Percentiles rank a stretch among this genome's conserved stretches.
Conservation (phyloP, 2,113 vertebrate species). For the Clinocottus analis region DNA sequence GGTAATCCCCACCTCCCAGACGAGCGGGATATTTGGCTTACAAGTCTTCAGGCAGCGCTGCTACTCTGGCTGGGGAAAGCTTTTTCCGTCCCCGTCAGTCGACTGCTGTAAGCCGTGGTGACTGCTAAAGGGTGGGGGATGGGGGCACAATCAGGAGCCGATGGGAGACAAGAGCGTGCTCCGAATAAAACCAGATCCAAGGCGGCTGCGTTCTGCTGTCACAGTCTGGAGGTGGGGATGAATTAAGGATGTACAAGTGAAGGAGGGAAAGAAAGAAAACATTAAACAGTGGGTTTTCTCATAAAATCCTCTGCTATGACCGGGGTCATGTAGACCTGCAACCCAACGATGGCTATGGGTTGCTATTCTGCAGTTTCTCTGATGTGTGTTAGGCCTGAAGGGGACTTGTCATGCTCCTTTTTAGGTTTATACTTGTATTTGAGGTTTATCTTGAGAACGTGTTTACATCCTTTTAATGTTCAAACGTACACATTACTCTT, state of each 20-base stretch:
- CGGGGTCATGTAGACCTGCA: not conserved
- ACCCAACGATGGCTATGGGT: not conserved
- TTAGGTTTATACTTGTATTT: not conserved
- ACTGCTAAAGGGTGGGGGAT: constrained; percentile 25
- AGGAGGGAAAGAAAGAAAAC: constrained; percentile 10
- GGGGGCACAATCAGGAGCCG: constrained; percentile 66
- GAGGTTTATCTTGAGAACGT: not conserved
- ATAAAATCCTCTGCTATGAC: not conserved
- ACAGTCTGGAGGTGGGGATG: constrained; percentile 19
- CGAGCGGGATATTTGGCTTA: constrained; percentile 57
- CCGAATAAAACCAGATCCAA: constrained; percentile 61
- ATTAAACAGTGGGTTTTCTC: not conserved
- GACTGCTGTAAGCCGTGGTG: constrained; percentile 51
- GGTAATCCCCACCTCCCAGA: constrained; percentile 58
- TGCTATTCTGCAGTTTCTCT: not conserved
- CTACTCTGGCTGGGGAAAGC: constrained; percentile 59
- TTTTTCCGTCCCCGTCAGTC: constrained; percentile 59
- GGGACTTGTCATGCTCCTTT: not conserved
- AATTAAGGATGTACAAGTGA: constrained; percentile 5
- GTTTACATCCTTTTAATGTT: not conserved
- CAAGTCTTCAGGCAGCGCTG: constrained; percentile 50
- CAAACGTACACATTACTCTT: not conserved
- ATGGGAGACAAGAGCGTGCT: constrained; percentile 65
- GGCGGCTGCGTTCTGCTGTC: constrained; percentile 25
- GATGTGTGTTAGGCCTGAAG: not conserved